A percentile compares a stretch with the other conserved stretches of the same genome.
Evolutionary conservation across 2,797 vertebrate genomes (phyloP).

Genomic region (Microchirus variegatus): DNA sequence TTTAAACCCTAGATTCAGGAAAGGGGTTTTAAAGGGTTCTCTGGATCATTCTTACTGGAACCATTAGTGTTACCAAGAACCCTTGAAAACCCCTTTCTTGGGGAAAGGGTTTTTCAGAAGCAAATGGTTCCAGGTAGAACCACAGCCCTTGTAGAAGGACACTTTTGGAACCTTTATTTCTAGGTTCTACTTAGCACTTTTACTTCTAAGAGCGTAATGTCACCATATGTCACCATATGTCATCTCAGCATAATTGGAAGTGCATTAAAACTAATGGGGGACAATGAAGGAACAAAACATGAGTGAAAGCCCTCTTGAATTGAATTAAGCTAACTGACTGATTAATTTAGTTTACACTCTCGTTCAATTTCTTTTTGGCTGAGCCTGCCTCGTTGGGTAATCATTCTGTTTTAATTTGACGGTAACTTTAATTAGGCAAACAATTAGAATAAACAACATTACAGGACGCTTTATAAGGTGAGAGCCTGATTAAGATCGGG

Average conservation of each 20-base stretch:
- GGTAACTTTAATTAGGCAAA: slow-evolving; percentile 26
- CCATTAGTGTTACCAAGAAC: too few relatives aligned
- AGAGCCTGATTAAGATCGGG: slow-evolving; percentile 12
- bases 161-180: too few relatives aligned
- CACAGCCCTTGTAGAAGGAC: too few relatives aligned
- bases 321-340: slow-evolving; percentile 30
- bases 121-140: too few relatives aligned
- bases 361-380: slow-evolving; percentile 45
- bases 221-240: not conserved
- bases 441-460: slow-evolving; percentile 21
- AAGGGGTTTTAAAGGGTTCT: too few relatives aligned
- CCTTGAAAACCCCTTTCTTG: too few relatives aligned
- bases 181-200: too few relatives aligned
- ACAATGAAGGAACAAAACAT: slow-evolving; percentile 7
- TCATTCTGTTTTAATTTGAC: slow-evolving; percentile 45
- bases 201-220: not conserved
- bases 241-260: slow-evolving; percentile 10
- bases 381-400: slow-evolving; percentile 29
- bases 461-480: slow-evolving; percentile 18
- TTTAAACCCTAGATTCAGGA: too few relatives aligned
- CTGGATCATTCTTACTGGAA: too few relatives aligned
- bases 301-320: slow-evolving; percentile 19
- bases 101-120: too few relatives aligned
- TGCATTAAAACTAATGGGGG: slow-evolving; percentile 36
- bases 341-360: slow-evolving; percentile 36